Percentiles rank a stretch among this genome's conserved stretches.
phyloP scores from a whole-genome alignment of 92 coral and sea anemone genomes.

The Palythoa grandis region DNA sequence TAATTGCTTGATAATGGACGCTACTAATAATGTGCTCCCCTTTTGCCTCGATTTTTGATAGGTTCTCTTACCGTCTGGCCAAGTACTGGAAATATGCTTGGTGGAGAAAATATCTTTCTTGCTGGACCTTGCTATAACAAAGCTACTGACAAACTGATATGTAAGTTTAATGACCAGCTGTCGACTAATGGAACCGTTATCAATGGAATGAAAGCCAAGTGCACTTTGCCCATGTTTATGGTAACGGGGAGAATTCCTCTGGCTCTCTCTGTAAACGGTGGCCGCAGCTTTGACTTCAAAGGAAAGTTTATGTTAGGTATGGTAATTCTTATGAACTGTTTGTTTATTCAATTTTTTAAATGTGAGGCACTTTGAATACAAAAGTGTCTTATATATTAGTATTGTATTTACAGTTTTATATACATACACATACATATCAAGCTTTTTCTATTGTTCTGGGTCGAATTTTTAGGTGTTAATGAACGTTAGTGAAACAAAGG shows the following conservation, averaged over 20 bases:
- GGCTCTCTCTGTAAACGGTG: slow-evolving; percentile 73
- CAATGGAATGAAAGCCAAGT: slow-evolving; percentile 57
- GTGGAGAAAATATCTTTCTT: slow-evolving; percentile 47
- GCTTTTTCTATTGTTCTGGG: no score
- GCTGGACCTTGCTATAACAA: slow-evolving; percentile 59
- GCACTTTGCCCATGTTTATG: slow-evolving; percentile 74
- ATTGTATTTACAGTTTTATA: no score
- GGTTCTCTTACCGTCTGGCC: slow-evolving; percentile 42
- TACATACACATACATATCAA: no score
- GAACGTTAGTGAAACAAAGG: no score
- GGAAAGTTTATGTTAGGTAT: slow-evolving; percentile 25
- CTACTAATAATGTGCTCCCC: background rate
- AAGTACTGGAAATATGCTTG: slow-evolving; percentile 54
- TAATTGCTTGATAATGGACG: background rate
- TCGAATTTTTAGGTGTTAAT: no score
- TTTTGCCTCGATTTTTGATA: background rate
- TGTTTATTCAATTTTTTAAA: no score
- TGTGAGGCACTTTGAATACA: no score
- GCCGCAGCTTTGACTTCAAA: slow-evolving; percentile 61
- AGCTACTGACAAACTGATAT: slow-evolving; percentile 62
- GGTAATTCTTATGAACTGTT: no score
- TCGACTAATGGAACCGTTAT: slow-evolving; percentile 59
- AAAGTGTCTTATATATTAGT: no score
- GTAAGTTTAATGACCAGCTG: slow-evolving; percentile 62
- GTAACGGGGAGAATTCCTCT: slow-evolving; percentile 70